A percentile compares a stretch with the other conserved stretches of the same genome.
These are phyloP conservation scores for Apocheima hispidaria DNA, from an alignment of 2,888 invertebrate genomes.

Conservation along the genomic window DNA sequence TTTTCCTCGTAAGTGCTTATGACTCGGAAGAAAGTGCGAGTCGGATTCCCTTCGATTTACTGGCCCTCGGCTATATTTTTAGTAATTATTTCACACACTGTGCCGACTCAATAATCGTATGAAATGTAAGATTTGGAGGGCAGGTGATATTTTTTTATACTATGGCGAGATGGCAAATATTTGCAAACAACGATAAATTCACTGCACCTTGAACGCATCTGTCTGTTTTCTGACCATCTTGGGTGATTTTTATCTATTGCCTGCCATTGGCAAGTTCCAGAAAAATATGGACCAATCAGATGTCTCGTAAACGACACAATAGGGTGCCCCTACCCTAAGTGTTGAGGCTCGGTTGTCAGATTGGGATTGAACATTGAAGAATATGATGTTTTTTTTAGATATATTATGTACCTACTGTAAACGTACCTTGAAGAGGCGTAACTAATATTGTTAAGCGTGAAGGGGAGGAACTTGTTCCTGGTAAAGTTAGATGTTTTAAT, in stretches of 20 bases:
- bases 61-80: no score
- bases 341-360: conserved; percentile 37
- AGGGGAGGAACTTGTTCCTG: conserved; percentile 40
- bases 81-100: background rate
- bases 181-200: conserved; percentile 61
- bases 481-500: no score
- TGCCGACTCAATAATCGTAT: conserved; percentile 14
- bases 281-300: conserved; percentile 65
- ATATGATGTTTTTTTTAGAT: conserved; percentile 31
- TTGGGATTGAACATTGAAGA: conserved; percentile 26
- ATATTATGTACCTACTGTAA: conserved; percentile 1
- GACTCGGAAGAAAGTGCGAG: no score
- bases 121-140: conserved; percentile 32
- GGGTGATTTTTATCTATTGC: conserved; percentile 64
- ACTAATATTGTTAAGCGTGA: conserved; percentile 12
- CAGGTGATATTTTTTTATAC: conserved; percentile 61
- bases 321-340: conserved; percentile 58
- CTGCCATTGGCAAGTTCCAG: conserved; percentile 63
- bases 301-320: conserved; percentile 54
- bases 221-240: conserved; percentile 54
- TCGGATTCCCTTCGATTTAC: no score
- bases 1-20: no score
- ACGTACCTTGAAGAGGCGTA: conserved; percentile 39
- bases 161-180: conserved; percentile 54
- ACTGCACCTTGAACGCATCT: conserved; percentile 72